Percentiles rank a stretch among this genome's conserved stretches.
phyloP scores from a whole-genome alignment of 2,113 vertebrate genomes.

The Petrocephalus microphthalmus region DNA sequence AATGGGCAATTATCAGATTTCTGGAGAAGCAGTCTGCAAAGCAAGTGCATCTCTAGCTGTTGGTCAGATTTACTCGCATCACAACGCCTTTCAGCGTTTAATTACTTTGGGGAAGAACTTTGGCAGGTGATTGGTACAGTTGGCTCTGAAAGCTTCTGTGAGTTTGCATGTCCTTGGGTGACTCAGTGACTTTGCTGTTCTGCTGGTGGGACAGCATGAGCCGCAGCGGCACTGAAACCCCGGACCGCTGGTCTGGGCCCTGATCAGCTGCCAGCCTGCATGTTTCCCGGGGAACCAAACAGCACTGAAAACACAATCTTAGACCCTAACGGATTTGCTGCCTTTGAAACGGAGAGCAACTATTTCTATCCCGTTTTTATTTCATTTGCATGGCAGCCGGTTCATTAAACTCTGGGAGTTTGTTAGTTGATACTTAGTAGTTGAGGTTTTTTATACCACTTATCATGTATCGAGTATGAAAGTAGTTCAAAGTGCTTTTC shows the following conservation, averaged over 20 bases:
- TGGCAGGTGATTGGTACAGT: not conserved
- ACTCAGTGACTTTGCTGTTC: slow-evolving; percentile 18
- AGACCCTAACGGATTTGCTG: not conserved
- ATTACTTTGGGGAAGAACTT: not conserved
- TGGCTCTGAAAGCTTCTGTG: not conserved
- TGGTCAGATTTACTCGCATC: not conserved
- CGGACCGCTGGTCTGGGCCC: not conserved
- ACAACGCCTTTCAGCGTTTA: not conserved
- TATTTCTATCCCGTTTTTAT: not conserved
- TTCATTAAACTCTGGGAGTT: slow-evolving; percentile 2
- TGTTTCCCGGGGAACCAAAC: not conserved
- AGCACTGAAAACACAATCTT: not conserved
- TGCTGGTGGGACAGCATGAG: slow-evolving; percentile 7
- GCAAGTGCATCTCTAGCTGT: not conserved
- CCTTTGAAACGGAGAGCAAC: not conserved
- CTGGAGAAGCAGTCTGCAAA: not conserved
- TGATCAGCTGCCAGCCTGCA: not conserved
- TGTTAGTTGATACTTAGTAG: not conserved
- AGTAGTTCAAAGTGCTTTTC: not conserved
- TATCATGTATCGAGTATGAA: not conserved
- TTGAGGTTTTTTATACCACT: not conserved
- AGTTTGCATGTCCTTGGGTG: slow-evolving; percentile 10
- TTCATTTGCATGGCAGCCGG: not conserved
- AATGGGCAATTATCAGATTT: not conserved
- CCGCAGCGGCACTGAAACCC: not conserved